A percentile compares a stretch with the other conserved stretches of the same genome.
phyloP scores from a whole-genome alignment of 1,140 invertebrate species.

The Pseudoatta argentina region DNA sequence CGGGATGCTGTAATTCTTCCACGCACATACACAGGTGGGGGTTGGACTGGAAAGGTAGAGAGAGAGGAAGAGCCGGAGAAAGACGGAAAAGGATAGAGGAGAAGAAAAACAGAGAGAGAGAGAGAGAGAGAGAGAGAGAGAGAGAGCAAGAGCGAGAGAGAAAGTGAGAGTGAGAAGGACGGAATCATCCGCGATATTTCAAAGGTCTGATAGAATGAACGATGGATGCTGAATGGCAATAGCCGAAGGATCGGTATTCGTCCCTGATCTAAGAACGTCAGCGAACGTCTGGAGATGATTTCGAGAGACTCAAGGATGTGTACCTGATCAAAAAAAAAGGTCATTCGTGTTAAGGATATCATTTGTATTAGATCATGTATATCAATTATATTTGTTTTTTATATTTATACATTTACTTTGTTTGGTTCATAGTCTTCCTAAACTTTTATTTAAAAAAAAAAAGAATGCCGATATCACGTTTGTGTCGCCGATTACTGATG shows the following conservation, averaged over 20 bases:
- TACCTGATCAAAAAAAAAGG: not conserved
- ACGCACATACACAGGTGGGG: conserved; percentile 35
- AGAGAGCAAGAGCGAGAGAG: conserved; percentile 51
- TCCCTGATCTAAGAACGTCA: conserved; percentile 32
- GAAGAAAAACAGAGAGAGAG: not conserved
- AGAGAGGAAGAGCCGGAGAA: conserved; percentile 27
- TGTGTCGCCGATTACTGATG: not conserved
- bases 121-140: too few species aligned
- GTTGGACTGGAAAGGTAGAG: conserved; percentile 25
- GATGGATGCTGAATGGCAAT: conserved; percentile 16
- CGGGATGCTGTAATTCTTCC: conserved; percentile 83
- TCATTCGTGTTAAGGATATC: too few species aligned
- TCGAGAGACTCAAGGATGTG: conserved; percentile 43
- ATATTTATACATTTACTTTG: too few species aligned
- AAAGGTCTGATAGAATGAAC: conserved; percentile 58
- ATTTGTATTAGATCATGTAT: too few species aligned
- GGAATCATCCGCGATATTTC: conserved; percentile 28
- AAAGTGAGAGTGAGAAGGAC: conserved; percentile 74
- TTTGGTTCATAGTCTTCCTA: too few species aligned
- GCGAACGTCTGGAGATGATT: not conserved
- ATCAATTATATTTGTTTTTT: too few species aligned
- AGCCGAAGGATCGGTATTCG: conserved; percentile 55
- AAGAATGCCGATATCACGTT: not conserved
- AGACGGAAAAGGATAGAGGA: conserved; percentile 13
- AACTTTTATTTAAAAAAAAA: too few species aligned